phyloP scores from a whole-genome alignment of 1,140 invertebrate species.

The Cecropterus lyciades region DNA sequence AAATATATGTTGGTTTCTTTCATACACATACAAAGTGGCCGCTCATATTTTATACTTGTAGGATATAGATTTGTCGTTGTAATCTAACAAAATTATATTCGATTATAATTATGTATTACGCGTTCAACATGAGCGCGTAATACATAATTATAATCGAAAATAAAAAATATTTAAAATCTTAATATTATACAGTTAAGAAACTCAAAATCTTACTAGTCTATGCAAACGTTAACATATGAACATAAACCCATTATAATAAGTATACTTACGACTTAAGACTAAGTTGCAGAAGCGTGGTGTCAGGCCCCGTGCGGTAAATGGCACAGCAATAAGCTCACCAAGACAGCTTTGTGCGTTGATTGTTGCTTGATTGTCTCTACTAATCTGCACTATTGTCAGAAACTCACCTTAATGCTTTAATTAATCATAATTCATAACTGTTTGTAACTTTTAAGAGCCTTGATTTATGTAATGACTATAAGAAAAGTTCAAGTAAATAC shows the following conservation, averaged over 20 bases:
- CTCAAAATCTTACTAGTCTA: background rate
- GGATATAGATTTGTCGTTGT: too few species aligned
- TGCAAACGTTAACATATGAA: background rate
- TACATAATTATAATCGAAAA: too few species aligned
- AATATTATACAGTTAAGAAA: too few species aligned
- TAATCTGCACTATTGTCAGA: conserved; percentile 25
- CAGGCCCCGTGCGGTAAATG: conserved; percentile 24
- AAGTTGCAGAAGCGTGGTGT: conserved; percentile 25
- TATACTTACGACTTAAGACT: background rate
- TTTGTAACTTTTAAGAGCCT: conserved; percentile 11
- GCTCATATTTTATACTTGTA: too few species aligned
- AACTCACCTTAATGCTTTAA: conserved; percentile 27
- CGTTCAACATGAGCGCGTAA: too few species aligned
- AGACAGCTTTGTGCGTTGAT: conserved; percentile 29
- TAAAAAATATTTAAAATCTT: too few species aligned
- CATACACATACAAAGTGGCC: too few species aligned
- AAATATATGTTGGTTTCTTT: too few species aligned
- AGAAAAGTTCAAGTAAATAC: background rate
- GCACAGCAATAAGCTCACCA: conserved; percentile 21
- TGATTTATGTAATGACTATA: background rate
- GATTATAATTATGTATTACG: too few species aligned
- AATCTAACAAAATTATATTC: too few species aligned
- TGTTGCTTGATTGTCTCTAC: conserved; percentile 21
- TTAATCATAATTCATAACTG: conserved; percentile 20
- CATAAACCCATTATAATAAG: background rate